These are phyloP conservation scores for Calcarius ornatus DNA, from an alignment of 2,113 vertebrate species.

Conservation along the genomic window DNA sequence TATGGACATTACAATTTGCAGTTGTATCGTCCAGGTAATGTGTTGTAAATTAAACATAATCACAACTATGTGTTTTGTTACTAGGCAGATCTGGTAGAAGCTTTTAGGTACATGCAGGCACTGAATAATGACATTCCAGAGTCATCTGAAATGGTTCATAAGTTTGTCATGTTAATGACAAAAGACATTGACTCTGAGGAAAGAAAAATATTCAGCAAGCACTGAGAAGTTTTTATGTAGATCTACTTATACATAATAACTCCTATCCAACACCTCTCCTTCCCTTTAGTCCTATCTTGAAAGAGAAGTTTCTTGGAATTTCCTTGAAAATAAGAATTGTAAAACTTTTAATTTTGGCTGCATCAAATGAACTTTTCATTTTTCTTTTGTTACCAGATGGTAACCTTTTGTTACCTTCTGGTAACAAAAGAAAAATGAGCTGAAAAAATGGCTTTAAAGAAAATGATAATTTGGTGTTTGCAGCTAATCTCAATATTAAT, in stretches of 20 bases:
- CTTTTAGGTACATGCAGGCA: background rate
- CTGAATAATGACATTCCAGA: background rate
- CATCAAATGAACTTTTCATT: background rate
- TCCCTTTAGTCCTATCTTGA: background rate
- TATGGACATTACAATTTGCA: background rate
- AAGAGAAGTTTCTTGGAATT: background rate
- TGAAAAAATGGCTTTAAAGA: background rate
- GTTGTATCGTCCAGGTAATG: background rate
- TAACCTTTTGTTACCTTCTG: background rate
- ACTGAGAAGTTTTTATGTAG: background rate
- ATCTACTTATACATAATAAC: background rate
- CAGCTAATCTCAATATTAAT: background rate
- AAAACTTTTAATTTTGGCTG: background rate
- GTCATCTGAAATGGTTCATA: background rate
- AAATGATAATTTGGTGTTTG: background rate
- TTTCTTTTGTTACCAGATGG: too few species aligned
- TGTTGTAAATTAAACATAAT: background rate
- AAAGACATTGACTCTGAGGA: background rate
- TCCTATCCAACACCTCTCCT: background rate
- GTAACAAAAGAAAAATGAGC: background rate
- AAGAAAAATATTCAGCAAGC: background rate
- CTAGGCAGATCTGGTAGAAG: background rate
- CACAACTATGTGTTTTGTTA: background rate
- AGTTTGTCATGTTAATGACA: background rate
- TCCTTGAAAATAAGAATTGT: background rate